Conservation (phyloP, 2,113 vertebrate species). For the Bos taurus region ARS-UCD2.0 NC_037337.1:4779501-4780000, state of each 20-base stretch:
- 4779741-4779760: neutral
- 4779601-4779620: neutral
- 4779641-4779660: neutral
- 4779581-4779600: neutral
- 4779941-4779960: neutral
- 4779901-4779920: neutral
- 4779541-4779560: neutral
- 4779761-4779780: neutral
- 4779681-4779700: neutral
- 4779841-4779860: neutral
- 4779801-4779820: neutral
- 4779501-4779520: neutral
- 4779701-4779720: neutral
- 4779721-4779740: neutral
- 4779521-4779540: neutral
- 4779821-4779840: neutral
- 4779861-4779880: neutral
- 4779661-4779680: neutral
- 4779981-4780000: neutral
- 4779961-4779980: neutral
- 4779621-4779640: neutral
- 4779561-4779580: neutral
- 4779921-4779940: neutral
- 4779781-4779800: neutral
- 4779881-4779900: neutral